Percentiles rank a stretch among this genome's conserved stretches.
Evolutionary conservation across 2,888 invertebrate species (phyloP).

Genomic region (Diarsia mendica): DNA sequence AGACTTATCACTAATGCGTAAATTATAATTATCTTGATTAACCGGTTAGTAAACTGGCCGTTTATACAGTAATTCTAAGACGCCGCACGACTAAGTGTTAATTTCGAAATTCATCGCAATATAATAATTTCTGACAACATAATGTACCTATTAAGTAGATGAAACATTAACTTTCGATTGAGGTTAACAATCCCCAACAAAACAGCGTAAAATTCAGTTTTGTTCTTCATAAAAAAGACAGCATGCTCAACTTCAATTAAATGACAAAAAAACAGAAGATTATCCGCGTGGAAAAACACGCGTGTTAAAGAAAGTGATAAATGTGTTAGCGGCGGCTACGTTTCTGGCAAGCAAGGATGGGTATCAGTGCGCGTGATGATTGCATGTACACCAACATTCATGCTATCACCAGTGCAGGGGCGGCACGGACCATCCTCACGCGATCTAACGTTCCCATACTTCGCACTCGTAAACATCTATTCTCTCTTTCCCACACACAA

Average conservation of each 20-base stretch:
- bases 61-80: not conserved
- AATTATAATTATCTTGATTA: not conserved
- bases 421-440: constrained; percentile 68
- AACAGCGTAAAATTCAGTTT: constrained; percentile 22
- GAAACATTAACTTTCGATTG: constrained; percentile 46
- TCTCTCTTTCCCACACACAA: constrained; percentile 62
- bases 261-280: constrained; percentile 53
- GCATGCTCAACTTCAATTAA: constrained; percentile 54
- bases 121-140: not conserved
- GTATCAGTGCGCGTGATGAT: constrained; percentile 68
- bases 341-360: constrained; percentile 61
- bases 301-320: constrained; percentile 73
- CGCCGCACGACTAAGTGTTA: not conserved
- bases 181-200: constrained; percentile 45
- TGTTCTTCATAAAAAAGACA: constrained; percentile 34
- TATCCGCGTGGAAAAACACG: constrained; percentile 63
- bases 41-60: constrained; percentile 7
- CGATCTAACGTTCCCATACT: constrained; percentile 58
- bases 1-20: not conserved
- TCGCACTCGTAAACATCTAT: constrained; percentile 44
- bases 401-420: constrained; percentile 61
- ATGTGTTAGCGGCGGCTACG: constrained; percentile 64
- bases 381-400: constrained; percentile 69
- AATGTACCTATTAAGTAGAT: constrained; percentile 6
- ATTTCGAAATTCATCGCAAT: not conserved